These are phyloP conservation scores for Bergia puertoricense DNA, from an alignment of 92 coral and sea anemone genomes.

Conservation along the genomic window DNA sequence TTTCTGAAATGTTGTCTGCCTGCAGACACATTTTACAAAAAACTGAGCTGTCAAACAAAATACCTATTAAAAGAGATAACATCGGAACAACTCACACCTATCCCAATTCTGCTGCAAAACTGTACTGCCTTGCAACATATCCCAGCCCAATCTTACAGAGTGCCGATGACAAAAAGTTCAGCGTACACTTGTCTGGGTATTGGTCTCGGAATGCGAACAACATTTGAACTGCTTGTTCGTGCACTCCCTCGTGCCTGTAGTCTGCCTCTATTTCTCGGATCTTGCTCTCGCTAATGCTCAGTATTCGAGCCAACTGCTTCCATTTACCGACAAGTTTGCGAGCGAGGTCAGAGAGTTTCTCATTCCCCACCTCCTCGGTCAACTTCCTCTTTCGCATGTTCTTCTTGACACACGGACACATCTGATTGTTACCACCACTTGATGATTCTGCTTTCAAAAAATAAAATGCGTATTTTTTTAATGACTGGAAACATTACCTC, in stretches of 20 bases:
- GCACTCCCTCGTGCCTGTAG: slow-evolving; percentile 78
- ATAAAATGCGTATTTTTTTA: background rate
- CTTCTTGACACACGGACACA: slow-evolving; percentile 83
- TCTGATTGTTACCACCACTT: slow-evolving; percentile 30
- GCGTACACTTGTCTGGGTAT: slow-evolving; percentile 76
- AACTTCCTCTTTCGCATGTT: slow-evolving; percentile 84
- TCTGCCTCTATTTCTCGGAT: slow-evolving; percentile 80
- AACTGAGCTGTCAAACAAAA: background rate
- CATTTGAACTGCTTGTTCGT: slow-evolving; percentile 90
- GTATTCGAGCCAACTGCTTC: slow-evolving; percentile 82
- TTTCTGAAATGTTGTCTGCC: slow-evolving; percentile 17
- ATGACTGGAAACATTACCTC: no score
- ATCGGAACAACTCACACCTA: background rate
- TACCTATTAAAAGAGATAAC: background rate
- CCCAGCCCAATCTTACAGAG: slow-evolving; percentile 75
- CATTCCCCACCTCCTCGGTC: slow-evolving; percentile 58
- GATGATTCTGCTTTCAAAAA: slow-evolving; percentile 3
- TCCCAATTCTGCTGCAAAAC: slow-evolving; percentile 68
- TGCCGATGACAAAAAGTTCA: slow-evolving; percentile 59
- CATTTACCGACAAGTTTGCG: slow-evolving; percentile 65
- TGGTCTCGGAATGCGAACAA: slow-evolving; percentile 83
- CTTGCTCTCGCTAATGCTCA: slow-evolving; percentile 70
- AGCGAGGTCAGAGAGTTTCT: slow-evolving; percentile 78
- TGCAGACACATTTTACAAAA: slow-evolving; percentile 22
- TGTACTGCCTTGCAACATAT: slow-evolving; percentile 74